Evolutionary conservation across 2,113 vertebrate genomes (phyloP).

Genomic region (Zapornia atra): DNA sequence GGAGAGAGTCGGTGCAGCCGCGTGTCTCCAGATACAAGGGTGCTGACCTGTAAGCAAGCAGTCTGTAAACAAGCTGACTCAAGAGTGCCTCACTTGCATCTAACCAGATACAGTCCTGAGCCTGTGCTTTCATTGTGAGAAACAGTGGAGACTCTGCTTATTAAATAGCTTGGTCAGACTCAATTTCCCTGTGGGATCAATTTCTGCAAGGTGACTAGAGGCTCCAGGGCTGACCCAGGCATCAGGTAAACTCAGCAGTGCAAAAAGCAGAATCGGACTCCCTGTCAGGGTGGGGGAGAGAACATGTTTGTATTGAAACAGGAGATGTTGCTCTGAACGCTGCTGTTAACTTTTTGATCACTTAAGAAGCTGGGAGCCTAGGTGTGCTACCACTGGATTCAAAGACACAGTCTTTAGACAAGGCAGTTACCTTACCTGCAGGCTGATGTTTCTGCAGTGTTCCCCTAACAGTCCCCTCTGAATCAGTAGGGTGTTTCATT

Average conservation of each 20-base stretch:
- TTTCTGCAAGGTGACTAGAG: not conserved
- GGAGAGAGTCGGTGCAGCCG: not conserved
- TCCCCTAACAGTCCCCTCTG: not conserved
- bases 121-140: fast-evolving
- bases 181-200: not conserved
- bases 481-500: not conserved
- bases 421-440: not conserved
- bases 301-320: not conserved
- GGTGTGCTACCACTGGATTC: not conserved
- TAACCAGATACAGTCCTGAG: not conserved
- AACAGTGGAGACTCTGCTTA: not conserved
- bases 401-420: not conserved
- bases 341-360: not conserved
- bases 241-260: not conserved
- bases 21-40: not conserved
- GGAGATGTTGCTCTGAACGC: not conserved
- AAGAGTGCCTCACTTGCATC: not conserved
- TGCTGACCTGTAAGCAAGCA: not conserved
- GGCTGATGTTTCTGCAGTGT: not conserved
- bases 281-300: not conserved
- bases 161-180: not conserved
- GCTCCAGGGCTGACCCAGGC: too few relatives aligned
- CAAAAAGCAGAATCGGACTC: not conserved
- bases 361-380: not conserved
- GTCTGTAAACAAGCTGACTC: not conserved